Evolutionary conservation across 1,140 invertebrate genomes (phyloP).

Genomic region (Trachelipus rathkii): DNA sequence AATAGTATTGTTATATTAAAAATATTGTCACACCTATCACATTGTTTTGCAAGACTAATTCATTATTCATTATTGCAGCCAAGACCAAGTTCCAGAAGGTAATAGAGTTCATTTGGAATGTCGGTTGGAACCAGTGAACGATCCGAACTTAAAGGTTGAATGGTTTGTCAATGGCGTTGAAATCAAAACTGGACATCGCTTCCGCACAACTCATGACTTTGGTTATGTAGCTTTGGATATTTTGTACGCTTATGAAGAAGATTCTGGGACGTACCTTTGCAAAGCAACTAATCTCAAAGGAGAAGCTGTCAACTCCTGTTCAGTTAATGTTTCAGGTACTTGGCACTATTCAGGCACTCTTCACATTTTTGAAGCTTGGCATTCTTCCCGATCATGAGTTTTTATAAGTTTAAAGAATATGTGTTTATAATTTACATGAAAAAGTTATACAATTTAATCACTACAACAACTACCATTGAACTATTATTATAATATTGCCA

Average conservation of each 20-base stretch:
- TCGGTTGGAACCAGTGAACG: slow-evolving; percentile 90
- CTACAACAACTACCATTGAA: too few relatives aligned
- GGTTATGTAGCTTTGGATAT: slow-evolving; percentile 93
- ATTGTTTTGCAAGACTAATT: background rate
- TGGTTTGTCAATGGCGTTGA: slow-evolving; percentile 87
- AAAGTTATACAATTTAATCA: too few relatives aligned
- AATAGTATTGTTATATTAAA: too few relatives aligned
- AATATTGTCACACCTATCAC: too few relatives aligned
- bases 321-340: slow-evolving; percentile 63
- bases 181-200: slow-evolving; percentile 59
- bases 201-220: slow-evolving; percentile 87
- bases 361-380: too few relatives aligned
- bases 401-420: too few relatives aligned
- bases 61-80: slow-evolving; percentile 50
- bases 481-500: too few relatives aligned
- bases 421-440: too few relatives aligned
- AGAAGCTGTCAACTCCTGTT: slow-evolving; percentile 86
- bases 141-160: slow-evolving; percentile 88
- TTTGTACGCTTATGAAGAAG: slow-evolving; percentile 86
- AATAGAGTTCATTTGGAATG: slow-evolving; percentile 93
- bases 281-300: slow-evolving; percentile 86
- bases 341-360: too few relatives aligned
- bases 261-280: slow-evolving; percentile 90
- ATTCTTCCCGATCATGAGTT: too few relatives aligned
- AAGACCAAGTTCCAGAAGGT: slow-evolving; percentile 82